A percentile compares a stretch with the other conserved stretches of the same genome.
Conservation (phyloP, 2,888 invertebrate genomes). For the Limnephilus marmoratus region DNA sequence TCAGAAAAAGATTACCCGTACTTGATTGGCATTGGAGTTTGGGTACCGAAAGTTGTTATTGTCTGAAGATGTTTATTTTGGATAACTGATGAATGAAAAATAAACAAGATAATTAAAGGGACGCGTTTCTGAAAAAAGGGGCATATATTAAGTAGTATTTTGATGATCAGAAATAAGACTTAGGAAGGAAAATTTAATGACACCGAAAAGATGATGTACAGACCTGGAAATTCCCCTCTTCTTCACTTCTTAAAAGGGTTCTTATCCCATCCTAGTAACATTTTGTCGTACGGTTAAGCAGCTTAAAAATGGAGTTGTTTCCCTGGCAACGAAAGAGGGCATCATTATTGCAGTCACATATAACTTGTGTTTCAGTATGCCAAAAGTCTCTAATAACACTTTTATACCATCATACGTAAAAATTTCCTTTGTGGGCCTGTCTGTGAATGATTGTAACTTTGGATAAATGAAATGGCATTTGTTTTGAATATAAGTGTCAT, state of each 20-base stretch:
- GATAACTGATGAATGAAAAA: no score
- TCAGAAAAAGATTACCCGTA: background rate
- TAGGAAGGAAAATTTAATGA: background rate
- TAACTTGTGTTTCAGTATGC: no score
- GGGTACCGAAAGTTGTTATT: background rate
- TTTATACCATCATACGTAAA: no score
- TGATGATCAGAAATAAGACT: background rate
- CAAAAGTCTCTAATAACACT: no score
- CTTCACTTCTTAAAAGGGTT: background rate
- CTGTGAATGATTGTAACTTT: no score
- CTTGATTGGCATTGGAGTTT: no score
- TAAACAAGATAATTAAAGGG: background rate
- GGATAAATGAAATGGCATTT: no score
- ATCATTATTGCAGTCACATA: background rate
- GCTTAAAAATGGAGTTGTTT: no score
- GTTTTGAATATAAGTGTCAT: no score
- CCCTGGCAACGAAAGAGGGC: background rate
- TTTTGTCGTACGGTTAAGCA: background rate
- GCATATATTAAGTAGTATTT: background rate
- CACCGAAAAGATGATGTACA: background rate
- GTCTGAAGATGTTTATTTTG: no score
- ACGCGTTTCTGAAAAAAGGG: no score
- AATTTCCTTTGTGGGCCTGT: no score
- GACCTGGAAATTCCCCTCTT: background rate
- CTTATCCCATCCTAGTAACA: background rate